A percentile compares a stretch with the other conserved stretches of the same genome.
Evolutionary conservation across 2,797 vertebrate species (phyloP).

Genomic region (Nothura maculosa): DNA sequence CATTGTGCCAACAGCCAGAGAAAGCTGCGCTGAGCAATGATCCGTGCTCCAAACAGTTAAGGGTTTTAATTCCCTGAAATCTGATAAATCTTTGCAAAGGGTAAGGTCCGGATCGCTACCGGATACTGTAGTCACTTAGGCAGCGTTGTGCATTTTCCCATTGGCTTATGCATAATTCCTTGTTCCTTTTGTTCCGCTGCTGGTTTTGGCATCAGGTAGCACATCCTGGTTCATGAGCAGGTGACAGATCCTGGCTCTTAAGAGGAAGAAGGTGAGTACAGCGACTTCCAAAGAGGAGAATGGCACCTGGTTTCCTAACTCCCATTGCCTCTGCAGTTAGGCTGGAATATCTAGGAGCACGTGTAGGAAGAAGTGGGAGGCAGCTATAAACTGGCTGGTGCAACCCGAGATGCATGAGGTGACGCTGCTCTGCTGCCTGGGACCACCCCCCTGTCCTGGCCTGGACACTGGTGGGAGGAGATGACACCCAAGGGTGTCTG

Average conservation of each 20-base stretch:
- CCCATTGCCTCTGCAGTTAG: fast-evolving
- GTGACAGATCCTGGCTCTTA: not conserved
- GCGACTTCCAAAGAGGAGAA: fast-evolving
- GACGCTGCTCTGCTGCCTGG: not conserved
- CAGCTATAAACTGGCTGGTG: not conserved
- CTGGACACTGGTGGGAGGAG: fast-evolving
- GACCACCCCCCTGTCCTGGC: not conserved
- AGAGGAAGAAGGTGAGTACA: not conserved
- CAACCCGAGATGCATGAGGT: fast-evolving
- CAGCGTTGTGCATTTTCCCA: slow-evolving; percentile 5
- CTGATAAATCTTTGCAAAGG: slow-evolving; percentile 18
- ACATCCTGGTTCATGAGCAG: slow-evolving; percentile 39
- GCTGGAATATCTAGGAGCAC: not conserved
- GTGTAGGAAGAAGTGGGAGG: not conserved
- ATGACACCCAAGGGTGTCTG: not conserved
- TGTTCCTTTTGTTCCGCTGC: not conserved
- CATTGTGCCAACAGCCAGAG: slow-evolving; percentile 10
- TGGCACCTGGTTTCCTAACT: not conserved
- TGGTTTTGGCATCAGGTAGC: slow-evolving; percentile 23
- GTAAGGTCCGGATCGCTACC: slow-evolving; percentile 44
- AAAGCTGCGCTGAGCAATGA: not conserved
- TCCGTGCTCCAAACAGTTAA: slow-evolving; percentile 33
- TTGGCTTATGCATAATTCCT: slow-evolving; percentile 3
- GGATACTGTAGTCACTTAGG: not conserved
- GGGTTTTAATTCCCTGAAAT: slow-evolving; percentile 37